phyloP scores from a whole-genome alignment of 2,888 invertebrate genomes.

The Lasioglossum vierecki region DNA sequence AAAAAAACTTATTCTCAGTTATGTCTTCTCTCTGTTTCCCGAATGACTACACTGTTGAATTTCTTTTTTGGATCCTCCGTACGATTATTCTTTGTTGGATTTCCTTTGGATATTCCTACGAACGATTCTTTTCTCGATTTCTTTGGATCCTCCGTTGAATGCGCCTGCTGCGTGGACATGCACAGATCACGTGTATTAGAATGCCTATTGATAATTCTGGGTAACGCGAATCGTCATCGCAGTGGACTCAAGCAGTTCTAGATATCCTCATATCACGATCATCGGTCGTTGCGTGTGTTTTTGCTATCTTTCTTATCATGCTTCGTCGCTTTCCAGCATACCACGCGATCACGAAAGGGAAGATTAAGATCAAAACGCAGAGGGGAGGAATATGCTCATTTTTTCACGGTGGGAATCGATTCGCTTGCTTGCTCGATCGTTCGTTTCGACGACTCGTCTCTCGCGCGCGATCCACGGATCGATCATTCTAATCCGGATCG shows the following conservation, averaged over 20 bases:
- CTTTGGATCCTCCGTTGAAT: conserved; percentile 1
- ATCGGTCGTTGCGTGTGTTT: background rate
- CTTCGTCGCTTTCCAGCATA: conserved; percentile 26
- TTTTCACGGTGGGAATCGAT: background rate
- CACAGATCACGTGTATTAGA: background rate
- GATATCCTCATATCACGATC: conserved; percentile 33
- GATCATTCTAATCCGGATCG: background rate
- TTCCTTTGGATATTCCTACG: background rate
- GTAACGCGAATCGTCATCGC: conserved; percentile 70
- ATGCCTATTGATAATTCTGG: conserved; percentile 57
- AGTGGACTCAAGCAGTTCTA: conserved; percentile 76
- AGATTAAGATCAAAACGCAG: background rate
- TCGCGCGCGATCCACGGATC: too few relatives aligned
- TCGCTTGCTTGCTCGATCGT: too few relatives aligned
- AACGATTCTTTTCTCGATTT: background rate
- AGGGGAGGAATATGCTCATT: background rate
- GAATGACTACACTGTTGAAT: background rate
- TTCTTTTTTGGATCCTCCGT: background rate
- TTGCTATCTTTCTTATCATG: conserved; percentile 32
- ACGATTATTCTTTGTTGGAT: too few relatives aligned
- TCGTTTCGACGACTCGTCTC: too few relatives aligned
- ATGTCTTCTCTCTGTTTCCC: background rate
- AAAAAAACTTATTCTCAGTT: conserved; percentile 27
- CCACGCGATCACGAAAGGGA: background rate
- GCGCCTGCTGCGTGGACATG: conserved; percentile 4